Evolutionary conservation across 1,140 invertebrate species (phyloP).

Genomic region (Drosophila ficusphila): DNA sequence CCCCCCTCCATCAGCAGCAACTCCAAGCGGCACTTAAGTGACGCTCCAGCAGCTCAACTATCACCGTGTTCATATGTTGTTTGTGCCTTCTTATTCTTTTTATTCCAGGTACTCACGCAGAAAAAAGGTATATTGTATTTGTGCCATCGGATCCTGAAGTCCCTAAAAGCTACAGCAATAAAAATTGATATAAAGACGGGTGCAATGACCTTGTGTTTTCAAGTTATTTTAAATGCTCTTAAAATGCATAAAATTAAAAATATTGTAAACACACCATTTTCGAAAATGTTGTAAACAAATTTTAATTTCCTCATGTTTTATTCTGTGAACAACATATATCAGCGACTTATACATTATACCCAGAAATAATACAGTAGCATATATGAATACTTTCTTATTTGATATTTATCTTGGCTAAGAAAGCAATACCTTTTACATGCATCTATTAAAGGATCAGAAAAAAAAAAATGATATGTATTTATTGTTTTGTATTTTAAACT

Average conservation of each 20-base stretch:
- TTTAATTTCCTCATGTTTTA: too few species aligned
- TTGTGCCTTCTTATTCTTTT: conserved; percentile 37
- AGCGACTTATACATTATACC: too few species aligned
- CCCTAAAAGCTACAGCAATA: background rate
- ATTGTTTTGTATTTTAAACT: too few species aligned
- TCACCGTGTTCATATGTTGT: conserved; percentile 46
- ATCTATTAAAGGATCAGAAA: too few species aligned
- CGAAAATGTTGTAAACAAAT: too few species aligned
- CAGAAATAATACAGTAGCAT: too few species aligned
- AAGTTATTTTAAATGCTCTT: background rate
- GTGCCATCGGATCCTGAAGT: background rate
- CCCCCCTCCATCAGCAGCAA: conserved; percentile 17
- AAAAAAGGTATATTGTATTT: conserved; percentile 33
- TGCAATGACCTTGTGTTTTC: background rate
- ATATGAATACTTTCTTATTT: too few species aligned
- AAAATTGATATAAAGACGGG: background rate
- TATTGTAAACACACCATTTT: too few species aligned
- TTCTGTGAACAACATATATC: too few species aligned
- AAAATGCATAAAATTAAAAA: background rate
- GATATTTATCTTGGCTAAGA: too few species aligned
- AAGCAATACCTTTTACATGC: too few species aligned
- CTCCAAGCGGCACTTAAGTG: conserved; percentile 72
- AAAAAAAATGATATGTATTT: too few species aligned
- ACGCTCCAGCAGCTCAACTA: conserved; percentile 79
- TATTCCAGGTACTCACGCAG: conserved; percentile 25